These are phyloP conservation scores for Lasioglossum morio DNA, from an alignment of 2,888 invertebrate species.

Conservation along the genomic window DNA sequence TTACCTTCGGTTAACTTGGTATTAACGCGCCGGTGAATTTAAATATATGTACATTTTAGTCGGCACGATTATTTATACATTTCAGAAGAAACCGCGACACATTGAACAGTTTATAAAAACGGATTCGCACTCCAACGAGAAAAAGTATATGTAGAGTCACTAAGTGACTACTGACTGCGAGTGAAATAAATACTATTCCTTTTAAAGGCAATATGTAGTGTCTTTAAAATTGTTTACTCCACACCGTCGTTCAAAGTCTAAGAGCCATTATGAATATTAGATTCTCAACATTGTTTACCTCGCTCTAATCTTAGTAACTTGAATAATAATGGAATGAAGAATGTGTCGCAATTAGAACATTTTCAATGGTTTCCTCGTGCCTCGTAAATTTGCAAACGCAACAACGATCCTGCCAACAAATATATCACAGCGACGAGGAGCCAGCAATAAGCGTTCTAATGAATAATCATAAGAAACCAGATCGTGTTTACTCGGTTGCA, in stretches of 20 bases:
- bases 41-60: background rate
- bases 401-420: background rate
- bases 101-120: background rate
- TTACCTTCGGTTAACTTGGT: background rate
- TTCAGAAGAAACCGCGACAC: background rate
- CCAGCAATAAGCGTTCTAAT: background rate
- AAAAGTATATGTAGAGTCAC: background rate
- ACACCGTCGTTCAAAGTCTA: no score
- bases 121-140: background rate
- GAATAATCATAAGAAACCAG: conserved; percentile 1
- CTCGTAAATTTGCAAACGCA: background rate
- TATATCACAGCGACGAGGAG: background rate
- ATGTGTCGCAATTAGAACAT: background rate
- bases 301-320: background rate
- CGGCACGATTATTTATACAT: background rate
- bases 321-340: background rate
- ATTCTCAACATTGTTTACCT: background rate
- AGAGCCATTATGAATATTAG: no score
- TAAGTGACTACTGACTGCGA: background rate
- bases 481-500: conserved; percentile 14
- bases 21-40: background rate
- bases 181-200: background rate
- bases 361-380: background rate
- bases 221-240: no score
- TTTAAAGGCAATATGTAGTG: no score